Evolutionary conservation across 2,113 vertebrate genomes (phyloP).

Genomic region (Hiodon alosoides): DNA sequence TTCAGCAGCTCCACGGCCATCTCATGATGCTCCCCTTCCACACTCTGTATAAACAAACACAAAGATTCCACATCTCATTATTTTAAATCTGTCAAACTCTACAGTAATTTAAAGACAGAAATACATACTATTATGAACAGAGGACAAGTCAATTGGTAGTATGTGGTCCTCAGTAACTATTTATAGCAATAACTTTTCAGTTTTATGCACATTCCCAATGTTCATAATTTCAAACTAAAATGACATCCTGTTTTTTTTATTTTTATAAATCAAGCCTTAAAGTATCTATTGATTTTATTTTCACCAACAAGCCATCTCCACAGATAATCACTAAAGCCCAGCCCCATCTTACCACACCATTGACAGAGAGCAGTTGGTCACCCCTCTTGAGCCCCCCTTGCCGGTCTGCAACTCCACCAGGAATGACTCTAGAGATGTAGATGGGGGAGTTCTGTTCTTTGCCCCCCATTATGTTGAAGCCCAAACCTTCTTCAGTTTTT

Average conservation of each 20-base stretch:
- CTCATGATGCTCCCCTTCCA: slow-evolving; percentile 95
- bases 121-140: too few relatives aligned
- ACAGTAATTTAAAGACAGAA: too few relatives aligned
- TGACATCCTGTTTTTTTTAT: too few relatives aligned
- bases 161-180: not conserved
- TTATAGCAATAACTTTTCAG: too few relatives aligned
- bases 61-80: not conserved
- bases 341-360: slow-evolving; percentile 75
- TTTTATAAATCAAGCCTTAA: too few relatives aligned
- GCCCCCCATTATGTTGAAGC: slow-evolving; percentile 98
- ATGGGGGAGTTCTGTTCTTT: slow-evolving; percentile 98
- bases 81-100: too few relatives aligned
- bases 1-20: slow-evolving; percentile 95
- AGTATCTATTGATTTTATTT: too few relatives aligned
- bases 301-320: too few relatives aligned
- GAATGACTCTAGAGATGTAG: slow-evolving; percentile 96
- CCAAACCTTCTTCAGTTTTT: slow-evolving; percentile 95
- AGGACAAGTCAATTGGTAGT: not conserved
- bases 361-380: slow-evolving; percentile 95
- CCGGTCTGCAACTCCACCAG: slow-evolving; percentile 90
- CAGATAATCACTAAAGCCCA: too few relatives aligned
- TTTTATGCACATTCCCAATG: too few relatives aligned
- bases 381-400: slow-evolving; percentile 93
- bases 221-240: too few relatives aligned
- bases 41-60: slow-evolving; percentile 66